A percentile compares a stretch with the other conserved stretches of the same genome.
Conservation (phyloP, 2,797 vertebrate species). For the Zalophus californianus region DNA sequence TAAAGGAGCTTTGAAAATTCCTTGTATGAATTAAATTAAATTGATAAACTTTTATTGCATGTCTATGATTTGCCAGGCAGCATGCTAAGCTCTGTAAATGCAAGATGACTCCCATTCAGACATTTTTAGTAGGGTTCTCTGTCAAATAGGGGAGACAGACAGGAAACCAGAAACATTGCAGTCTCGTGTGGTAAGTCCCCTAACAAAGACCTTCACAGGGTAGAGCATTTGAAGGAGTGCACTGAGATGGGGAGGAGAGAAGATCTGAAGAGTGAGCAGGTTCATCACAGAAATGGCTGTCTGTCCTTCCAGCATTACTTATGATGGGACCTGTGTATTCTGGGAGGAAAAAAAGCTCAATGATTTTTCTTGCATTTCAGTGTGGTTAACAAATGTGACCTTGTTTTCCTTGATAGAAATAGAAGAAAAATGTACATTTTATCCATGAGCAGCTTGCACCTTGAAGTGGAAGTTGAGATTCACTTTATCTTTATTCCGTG, state of each 20-base stretch:
- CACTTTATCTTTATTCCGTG: not conserved
- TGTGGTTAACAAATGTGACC: not conserved
- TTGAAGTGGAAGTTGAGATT: not conserved
- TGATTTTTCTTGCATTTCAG: not conserved
- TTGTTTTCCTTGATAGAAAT: not conserved
- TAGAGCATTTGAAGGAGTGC: not conserved
- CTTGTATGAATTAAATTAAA: slow-evolving; percentile 37
- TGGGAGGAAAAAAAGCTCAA: not conserved
- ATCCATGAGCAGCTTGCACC: not conserved
- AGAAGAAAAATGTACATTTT: not conserved
- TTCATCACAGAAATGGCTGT: not conserved
- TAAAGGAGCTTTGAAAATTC: slow-evolving; percentile 49
- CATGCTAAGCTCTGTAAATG: slow-evolving; percentile 50
- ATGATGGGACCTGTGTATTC: not conserved
- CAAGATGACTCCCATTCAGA: slow-evolving; percentile 42
- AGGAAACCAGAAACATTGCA: not conserved
- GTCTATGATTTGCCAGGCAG: not conserved
- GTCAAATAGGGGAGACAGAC: slow-evolving; percentile 10
- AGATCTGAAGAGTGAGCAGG: not conserved
- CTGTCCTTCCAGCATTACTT: not conserved
- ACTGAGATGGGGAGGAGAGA: not conserved
- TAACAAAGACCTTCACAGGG: not conserved
- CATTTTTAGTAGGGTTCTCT: slow-evolving; percentile 47
- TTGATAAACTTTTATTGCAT: not conserved
- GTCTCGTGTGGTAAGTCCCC: not conserved